Conservation (phyloP, 2,113 vertebrate genomes). For the Phylloscopus whistleri region DNA sequence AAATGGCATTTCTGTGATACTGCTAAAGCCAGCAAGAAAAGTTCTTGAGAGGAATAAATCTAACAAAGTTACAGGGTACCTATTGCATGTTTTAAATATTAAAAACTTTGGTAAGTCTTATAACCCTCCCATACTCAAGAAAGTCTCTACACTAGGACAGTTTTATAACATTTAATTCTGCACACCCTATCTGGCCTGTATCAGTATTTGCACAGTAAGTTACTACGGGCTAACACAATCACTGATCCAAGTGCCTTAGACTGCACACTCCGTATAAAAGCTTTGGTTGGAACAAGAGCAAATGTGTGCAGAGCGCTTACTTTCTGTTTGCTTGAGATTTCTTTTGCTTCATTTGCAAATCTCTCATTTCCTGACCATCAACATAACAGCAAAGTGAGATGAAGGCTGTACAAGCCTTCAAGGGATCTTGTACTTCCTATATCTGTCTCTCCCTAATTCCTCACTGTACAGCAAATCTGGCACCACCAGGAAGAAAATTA, state of each 20-base stretch:
- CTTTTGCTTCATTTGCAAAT: neutral
- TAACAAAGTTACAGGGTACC: neutral
- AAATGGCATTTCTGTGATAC: neutral
- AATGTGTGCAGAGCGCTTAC: neutral
- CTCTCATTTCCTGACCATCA: neutral
- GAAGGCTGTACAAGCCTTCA: neutral
- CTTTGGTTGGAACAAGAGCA: neutral
- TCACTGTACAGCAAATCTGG: neutral
- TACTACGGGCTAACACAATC: neutral
- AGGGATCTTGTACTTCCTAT: neutral
- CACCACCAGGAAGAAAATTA: neutral
- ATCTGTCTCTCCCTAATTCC: neutral
- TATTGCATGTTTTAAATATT: neutral
- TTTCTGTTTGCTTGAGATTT: neutral
- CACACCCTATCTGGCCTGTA: neutral
- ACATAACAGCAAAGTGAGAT: neutral
- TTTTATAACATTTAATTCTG: neutral
- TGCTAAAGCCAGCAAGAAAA: conserved; percentile 7
- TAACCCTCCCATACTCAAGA: neutral
- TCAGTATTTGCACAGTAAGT: neutral
- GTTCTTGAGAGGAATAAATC: neutral
- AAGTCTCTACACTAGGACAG: neutral
- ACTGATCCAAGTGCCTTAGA: neutral
- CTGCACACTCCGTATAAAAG: neutral
- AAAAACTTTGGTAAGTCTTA: neutral